Evolutionary conservation across 2,888 invertebrate species (phyloP), one percentile per base, ranked within the genome.

Genomic region (Mythimna pallens): DNA sequence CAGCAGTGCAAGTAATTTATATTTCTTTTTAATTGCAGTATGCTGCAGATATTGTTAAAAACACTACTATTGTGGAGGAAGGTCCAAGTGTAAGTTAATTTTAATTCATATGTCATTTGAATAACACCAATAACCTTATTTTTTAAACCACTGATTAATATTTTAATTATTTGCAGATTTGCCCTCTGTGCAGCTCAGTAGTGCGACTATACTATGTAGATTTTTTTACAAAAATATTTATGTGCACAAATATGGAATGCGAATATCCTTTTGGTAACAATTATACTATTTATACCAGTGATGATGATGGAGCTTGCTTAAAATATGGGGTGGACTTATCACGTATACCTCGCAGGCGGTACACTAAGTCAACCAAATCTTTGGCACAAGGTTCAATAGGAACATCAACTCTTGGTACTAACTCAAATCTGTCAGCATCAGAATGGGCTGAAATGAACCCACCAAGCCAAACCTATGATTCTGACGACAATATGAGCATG

Each of bases 251-350:
- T 65, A 65, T 79, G 0, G 79, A 86, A 3, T 96, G 95, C 73
- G 90, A 91, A 3, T 95, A 89, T 77, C 95, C 95, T 20, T 95
- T 94, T 82, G 93, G 92, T 0, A 91, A 92, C 55, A 90, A 93
- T 0, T 65, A 93, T 0, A 86, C 91, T 47, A 87, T 92, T 70
- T 83, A 90, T 0, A 84, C 87, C 74, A 86, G 88, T n/a, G 89
- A 91, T 30, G 80, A 86, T 43, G 88, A 89, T n/a, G 67, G 61
- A 30, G 25, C 50, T 7, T 64, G 50, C 12, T 17, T 22, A n/a
- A 40, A 6, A 9, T 65, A 65, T 22, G 61, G 25, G 14, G 50
- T 52, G 89, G 65, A 92, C n/a, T 65, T 83, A 0, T 50, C 70
- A 1, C 89, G 86, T n/a, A 64, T 81, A 0, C 54, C 74, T 61